Evolutionary conservation across 2,113 vertebrate species (phyloP).

Genomic region (Psittacus erithacus): DNA sequence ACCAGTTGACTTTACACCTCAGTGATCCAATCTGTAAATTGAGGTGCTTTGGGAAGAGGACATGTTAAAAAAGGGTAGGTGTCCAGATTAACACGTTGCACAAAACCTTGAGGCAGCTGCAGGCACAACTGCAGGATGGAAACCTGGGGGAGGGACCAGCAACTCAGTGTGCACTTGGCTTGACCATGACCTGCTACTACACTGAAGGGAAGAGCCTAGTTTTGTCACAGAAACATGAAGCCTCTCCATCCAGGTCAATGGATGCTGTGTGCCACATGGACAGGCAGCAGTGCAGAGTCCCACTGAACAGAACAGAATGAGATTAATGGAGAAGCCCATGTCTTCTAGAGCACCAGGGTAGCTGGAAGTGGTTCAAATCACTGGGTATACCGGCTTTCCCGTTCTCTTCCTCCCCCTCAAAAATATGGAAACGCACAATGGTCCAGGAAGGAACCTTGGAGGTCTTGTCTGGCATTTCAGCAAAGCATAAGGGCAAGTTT

Average conservation of each 20-base stretch:
- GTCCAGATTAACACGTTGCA: neutral
- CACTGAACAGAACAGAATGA: neutral
- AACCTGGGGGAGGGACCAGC: neutral
- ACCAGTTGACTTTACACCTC: neutral
- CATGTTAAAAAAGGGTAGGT: neutral
- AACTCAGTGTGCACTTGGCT: neutral
- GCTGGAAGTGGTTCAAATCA: neutral
- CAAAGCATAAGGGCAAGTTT: neutral
- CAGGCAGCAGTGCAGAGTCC: neutral
- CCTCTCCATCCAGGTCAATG: neutral
- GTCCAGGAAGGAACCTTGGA: neutral
- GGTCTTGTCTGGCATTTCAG: neutral
- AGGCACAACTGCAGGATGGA: neutral
- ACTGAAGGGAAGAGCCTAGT: neutral
- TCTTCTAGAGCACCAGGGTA: neutral
- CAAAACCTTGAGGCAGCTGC: neutral
- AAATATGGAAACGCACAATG: accelerated
- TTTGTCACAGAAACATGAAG: neutral
- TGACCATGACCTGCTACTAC: neutral
- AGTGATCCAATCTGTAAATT: neutral
- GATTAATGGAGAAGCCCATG: neutral
- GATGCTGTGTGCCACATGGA: neutral
- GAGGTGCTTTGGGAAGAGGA: neutral
- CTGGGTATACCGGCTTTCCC: neutral
- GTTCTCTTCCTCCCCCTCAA: neutral